These are phyloP conservation scores for Liolophura sinensis DNA, from an alignment of 1,140 invertebrate genomes.

Conservation along the genomic window DNA sequence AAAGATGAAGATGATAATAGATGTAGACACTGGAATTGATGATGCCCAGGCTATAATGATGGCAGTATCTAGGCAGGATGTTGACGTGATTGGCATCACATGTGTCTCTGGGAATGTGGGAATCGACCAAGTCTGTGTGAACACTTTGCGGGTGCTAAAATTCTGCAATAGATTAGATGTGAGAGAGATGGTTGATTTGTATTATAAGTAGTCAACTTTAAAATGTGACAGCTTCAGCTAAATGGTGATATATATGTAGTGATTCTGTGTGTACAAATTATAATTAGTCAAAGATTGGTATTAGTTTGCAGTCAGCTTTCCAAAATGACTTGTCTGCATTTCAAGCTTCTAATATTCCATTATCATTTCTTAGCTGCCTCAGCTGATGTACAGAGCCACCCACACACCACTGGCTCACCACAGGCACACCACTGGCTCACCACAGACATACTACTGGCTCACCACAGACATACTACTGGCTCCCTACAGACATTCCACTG, in stretches of 20 bases:
- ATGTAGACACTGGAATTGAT: slow-evolving; percentile 51
- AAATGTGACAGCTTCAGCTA: background rate
- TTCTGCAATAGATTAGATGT: slow-evolving; percentile 37
- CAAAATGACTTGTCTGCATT: too few species aligned
- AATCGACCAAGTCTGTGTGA: slow-evolving; percentile 32
- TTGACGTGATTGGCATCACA: slow-evolving; percentile 46
- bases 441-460: too few species aligned
- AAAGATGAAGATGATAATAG: slow-evolving; percentile 41
- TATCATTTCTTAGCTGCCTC: too few species aligned
- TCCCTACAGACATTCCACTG: too few species aligned
- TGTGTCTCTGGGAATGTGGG: slow-evolving; percentile 41
- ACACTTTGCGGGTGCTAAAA: slow-evolving; percentile 40
- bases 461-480: too few species aligned
- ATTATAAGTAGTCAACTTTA: background rate
- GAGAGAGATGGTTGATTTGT: slow-evolving; percentile 18
- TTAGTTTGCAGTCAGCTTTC: slow-evolving; percentile 2
- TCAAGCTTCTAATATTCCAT: too few species aligned
- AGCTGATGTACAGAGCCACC: too few species aligned
- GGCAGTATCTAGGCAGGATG: slow-evolving; percentile 29
- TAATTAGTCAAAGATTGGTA: background rate
- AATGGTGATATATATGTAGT: background rate
- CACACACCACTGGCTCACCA: too few species aligned
- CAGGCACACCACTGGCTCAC: too few species aligned
- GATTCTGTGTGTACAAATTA: background rate
- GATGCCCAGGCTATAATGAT: slow-evolving; percentile 54